A percentile compares a stretch with the other conserved stretches of the same genome.
Conservation (phyloP, 2,888 invertebrate species). For the Temnothorax rugatulus region DNA sequence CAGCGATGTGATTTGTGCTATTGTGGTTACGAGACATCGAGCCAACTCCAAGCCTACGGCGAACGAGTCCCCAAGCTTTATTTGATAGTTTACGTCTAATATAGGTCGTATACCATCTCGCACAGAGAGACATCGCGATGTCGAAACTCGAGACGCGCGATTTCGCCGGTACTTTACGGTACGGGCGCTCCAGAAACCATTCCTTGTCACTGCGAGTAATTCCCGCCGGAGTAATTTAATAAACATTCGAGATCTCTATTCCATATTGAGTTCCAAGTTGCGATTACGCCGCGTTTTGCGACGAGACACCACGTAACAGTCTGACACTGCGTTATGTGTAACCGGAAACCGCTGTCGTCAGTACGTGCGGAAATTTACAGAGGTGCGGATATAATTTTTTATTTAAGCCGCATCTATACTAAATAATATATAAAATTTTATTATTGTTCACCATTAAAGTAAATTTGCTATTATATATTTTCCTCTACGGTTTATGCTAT, state of each 20-base stretch:
- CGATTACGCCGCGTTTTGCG: conserved; percentile 23
- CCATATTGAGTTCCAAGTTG: conserved; percentile 37
- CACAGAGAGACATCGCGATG: neutral
- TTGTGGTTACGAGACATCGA: conserved; percentile 17
- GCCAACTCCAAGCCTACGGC: neutral
- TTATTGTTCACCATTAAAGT: conserved; percentile 37
- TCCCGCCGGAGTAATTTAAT: conserved; percentile 36
- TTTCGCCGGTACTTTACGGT: conserved; percentile 34
- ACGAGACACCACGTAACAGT: conserved; percentile 14
- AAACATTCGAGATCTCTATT: conserved; percentile 32
- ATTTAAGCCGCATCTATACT: neutral
- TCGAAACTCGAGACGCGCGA: conserved; percentile 35
- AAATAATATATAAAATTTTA: neutral
- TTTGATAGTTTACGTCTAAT: conserved; percentile 41
- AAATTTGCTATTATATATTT: neutral
- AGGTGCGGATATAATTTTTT: conserved; percentile 23
- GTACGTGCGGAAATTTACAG: conserved; percentile 42
- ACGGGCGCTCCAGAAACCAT: conserved; percentile 30
- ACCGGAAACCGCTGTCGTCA: conserved; percentile 41
- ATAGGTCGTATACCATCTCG: conserved; percentile 20
- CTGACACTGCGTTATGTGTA: conserved; percentile 47
- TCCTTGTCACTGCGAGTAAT: conserved; percentile 8
- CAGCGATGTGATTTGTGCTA: conserved; percentile 18
- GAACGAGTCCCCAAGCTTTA: conserved; percentile 22
- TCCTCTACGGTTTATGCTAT: neutral